phyloP scores from a whole-genome alignment of 2,888 invertebrate genomes.

The Rhamnusium bicolor region DNA sequence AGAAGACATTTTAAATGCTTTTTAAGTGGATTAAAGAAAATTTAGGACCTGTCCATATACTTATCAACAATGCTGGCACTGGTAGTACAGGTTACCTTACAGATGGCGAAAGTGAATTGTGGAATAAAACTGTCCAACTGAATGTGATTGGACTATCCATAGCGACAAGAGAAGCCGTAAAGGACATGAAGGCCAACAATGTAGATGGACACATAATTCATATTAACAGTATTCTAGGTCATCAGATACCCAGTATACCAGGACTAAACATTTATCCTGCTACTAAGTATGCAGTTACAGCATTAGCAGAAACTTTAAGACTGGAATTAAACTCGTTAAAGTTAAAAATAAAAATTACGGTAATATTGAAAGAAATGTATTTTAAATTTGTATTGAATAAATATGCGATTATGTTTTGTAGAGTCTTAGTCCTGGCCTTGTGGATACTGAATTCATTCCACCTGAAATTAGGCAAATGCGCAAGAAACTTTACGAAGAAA shows the following conservation, averaged over 20 bases:
- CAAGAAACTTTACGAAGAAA: neutral
- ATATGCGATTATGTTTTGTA: too few relatives aligned
- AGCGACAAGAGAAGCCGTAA: slow-evolving; percentile 54
- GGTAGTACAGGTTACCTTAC: slow-evolving; percentile 38
- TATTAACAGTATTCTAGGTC: neutral
- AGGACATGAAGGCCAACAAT: slow-evolving; percentile 47
- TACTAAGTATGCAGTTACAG: neutral
- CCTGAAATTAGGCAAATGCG: neutral
- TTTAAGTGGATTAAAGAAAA: slow-evolving; percentile 62
- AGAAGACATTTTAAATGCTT: slow-evolving; percentile 58
- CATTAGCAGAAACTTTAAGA: slow-evolving; percentile 8
- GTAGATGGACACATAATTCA: slow-evolving; percentile 45
- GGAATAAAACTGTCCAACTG: slow-evolving; percentile 36
- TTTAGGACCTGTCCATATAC: slow-evolving; percentile 62
- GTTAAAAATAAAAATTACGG: slow-evolving; percentile 24
- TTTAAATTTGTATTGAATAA: neutral
- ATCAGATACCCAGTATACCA: neutral
- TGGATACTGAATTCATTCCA: slow-evolving; percentile 24
- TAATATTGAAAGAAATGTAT: neutral
- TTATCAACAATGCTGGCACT: slow-evolving; percentile 66
- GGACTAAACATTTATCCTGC: neutral
- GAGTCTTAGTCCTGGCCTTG: slow-evolving; percentile 39
- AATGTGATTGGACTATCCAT: slow-evolving; percentile 40
- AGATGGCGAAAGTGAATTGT: slow-evolving; percentile 47
- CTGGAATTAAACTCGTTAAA: slow-evolving; percentile 14